Base-by-base conservation (phyloP, 2,888 invertebrate genomes). In the Caenorhabditis panamensis region DNA sequence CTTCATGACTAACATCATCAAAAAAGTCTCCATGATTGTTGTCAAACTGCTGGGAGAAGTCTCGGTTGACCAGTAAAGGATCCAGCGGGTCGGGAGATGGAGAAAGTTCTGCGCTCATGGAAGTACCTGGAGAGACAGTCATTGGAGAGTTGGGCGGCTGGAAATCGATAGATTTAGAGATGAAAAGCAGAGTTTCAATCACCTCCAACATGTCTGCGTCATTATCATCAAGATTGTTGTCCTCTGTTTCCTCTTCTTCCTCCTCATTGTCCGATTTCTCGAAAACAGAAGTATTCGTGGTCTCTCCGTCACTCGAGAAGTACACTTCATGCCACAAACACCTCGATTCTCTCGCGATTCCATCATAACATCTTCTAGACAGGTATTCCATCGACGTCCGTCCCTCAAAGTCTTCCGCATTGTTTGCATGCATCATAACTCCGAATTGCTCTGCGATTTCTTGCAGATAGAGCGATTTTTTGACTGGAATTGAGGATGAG, bases 361-460 rank as follows among this genome's bases (percentile, higher is more conserved):
- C n/a, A 24, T 64, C 53, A 41, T 24, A 37, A 22, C 18, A 36
- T 4, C 8, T 22, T 20, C 28, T 22, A 0, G 53, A n/a, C 5
- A 36, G 36, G 1, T 18, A 22, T 4, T 64, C 64, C 36, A 64
- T 18, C 28, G 53, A 22, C n/a, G 64, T 41, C n/a, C 62, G 16
- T 41, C 53, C 69, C 28, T 71, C 69, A 16, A 62, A 71, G 24
- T 51, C 61, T 1, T n/a, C n/a, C 4, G 41, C 6, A 20, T 53
- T 51, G 26, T 37, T 53, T 8, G 31, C 16, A 8, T 54, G 28
- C 53, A 62, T 22, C 20, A 41, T 24, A 0, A 71, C 61, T 28
- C 69, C 69, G 22, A 71, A 71, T 11, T 41, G 36, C 22, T 71
- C 69, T 24, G 69, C 69, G 41, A 71, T 8, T 4, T 1, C 1